Conservation (phyloP, 2,113 vertebrate genomes). For the Cheilinus undulatus region DNA sequence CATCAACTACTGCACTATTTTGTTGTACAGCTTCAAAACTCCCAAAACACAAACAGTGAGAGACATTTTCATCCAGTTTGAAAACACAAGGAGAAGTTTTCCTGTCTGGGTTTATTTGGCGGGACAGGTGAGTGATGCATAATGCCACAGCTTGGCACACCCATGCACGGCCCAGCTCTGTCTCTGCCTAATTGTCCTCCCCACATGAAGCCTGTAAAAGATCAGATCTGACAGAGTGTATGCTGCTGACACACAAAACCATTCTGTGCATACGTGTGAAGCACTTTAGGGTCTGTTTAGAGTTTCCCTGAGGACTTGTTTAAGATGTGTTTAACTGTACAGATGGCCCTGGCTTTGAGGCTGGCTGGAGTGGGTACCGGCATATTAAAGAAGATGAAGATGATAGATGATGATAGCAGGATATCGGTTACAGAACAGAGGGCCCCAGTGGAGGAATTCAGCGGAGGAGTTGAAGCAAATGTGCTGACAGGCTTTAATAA, state of each 20-base stretch:
- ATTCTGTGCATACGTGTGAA: constrained; percentile 49
- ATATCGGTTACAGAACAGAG: constrained; percentile 51
- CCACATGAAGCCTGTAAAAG: constrained; percentile 88
- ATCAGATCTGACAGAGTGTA: constrained; percentile 87
- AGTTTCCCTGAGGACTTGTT: constrained; percentile 63
- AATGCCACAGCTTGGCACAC: constrained; percentile 87
- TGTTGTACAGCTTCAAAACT: constrained; percentile 29
- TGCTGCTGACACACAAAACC: constrained; percentile 46
- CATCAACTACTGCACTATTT: constrained; percentile 8
- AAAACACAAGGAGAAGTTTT: constrained; percentile 89
- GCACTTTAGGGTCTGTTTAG: constrained; percentile 58
- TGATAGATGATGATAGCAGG: constrained; percentile 32
- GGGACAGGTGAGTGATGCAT: constrained; percentile 90
- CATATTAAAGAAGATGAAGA: constrained; percentile 63
- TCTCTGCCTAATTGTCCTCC: constrained; percentile 89
- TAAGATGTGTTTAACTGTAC: constrained; percentile 64
- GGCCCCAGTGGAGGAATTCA: constrained; percentile 17
- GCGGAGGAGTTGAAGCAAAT: no score
- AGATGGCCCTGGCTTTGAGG: constrained; percentile 61
- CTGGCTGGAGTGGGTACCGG: constrained; percentile 10
- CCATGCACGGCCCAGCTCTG: constrained; percentile 84
- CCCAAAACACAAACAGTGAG: constrained; percentile 13
- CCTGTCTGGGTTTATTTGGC: constrained; percentile 87
- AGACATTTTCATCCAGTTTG: constrained; percentile 62
- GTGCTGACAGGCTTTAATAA: constrained; percentile 5